A percentile compares a stretch with the other conserved stretches of the same genome.
phyloP scores from a whole-genome alignment of 2,888 invertebrate species.

The Thecophora atra region DNA sequence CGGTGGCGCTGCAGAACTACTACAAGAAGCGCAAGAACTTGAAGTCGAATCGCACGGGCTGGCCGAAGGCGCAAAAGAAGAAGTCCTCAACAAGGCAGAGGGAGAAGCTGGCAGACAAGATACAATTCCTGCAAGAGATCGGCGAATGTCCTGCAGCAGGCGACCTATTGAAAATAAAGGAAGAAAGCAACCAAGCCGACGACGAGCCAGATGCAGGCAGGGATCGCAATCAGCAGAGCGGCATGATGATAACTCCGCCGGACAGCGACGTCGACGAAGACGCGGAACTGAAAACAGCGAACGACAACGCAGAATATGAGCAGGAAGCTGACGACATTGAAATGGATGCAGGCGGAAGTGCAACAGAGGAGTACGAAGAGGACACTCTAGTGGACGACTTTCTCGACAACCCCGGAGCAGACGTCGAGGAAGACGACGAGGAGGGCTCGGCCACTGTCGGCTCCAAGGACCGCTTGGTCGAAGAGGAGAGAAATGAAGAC shows the following conservation, averaged over 20 bases:
- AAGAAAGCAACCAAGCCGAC: slow-evolving; percentile 46
- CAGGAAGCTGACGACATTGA: slow-evolving; percentile 44
- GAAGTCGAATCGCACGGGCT: slow-evolving; percentile 82
- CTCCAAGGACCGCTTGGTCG: slow-evolving; percentile 48
- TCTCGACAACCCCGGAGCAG: slow-evolving; percentile 11
- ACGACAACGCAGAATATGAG: slow-evolving; percentile 35
- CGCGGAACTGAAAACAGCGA: slow-evolving; percentile 39
- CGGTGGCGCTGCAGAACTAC: slow-evolving; percentile 51
- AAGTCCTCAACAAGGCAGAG: slow-evolving; percentile 49
- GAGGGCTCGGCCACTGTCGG: slow-evolving; percentile 54
- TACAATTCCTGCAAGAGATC: slow-evolving; percentile 49
- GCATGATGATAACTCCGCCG: slow-evolving; percentile 52
- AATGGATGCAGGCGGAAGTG: slow-evolving; percentile 46
- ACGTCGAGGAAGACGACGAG: slow-evolving; percentile 47
- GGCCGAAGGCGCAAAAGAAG: slow-evolving; percentile 72
- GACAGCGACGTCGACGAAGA: slow-evolving; percentile 48
- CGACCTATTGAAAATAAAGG: slow-evolving; percentile 37
- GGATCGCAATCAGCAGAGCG: slow-evolving; percentile 38
- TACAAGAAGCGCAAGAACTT: slow-evolving; percentile 61
- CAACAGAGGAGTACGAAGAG: slow-evolving; percentile 47
- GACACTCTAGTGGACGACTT: slow-evolving; percentile 53
- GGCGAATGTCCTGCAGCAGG: slow-evolving; percentile 22
- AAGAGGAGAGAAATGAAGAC: slow-evolving; percentile 43
- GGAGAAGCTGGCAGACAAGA: slow-evolving; percentile 49
- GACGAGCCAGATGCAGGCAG: slow-evolving; percentile 33